These are phyloP conservation scores for Arrhamphus sclerolepis DNA, from an alignment of 2,797 vertebrate species.

Conservation along the genomic window DNA sequence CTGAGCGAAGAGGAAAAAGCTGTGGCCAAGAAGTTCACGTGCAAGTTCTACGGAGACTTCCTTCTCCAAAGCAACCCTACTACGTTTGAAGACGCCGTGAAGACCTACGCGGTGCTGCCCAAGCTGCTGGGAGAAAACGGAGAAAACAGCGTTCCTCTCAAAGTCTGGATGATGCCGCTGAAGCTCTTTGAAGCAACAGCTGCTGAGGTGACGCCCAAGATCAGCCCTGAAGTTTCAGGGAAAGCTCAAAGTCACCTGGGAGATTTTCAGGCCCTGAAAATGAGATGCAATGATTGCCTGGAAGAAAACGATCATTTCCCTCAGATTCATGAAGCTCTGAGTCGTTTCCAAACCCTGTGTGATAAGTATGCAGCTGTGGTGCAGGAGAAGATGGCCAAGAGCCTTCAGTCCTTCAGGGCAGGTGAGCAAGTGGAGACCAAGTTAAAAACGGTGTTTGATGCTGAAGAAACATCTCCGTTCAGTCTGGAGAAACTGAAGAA, in stretches of 20 bases:
- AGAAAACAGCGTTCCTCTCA: slow-evolving; percentile 51
- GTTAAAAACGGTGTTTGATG: no score
- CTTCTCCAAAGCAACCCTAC: slow-evolving; percentile 32
- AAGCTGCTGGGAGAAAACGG: slow-evolving; percentile 22
- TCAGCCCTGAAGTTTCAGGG: slow-evolving; percentile 27
- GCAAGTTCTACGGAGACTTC: slow-evolving; percentile 64
- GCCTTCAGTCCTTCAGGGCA: no score
- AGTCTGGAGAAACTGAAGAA: no score
- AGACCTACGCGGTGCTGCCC: slow-evolving; percentile 44
- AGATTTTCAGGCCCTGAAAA: no score
- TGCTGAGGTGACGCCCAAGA: slow-evolving; percentile 18
- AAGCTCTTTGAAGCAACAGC: background rate
- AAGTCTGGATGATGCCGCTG: slow-evolving; percentile 66
- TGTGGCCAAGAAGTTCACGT: slow-evolving; percentile 47
- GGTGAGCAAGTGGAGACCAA: no score
- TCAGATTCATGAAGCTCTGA: no score
- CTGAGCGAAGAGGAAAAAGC: slow-evolving; percentile 29
- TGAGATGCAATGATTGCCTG: no score
- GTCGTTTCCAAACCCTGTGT: no score
- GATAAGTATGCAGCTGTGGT: no score
- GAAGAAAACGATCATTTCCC: no score
- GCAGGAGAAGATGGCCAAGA: no score
- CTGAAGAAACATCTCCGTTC: no score
- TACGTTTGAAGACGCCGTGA: slow-evolving; percentile 40
- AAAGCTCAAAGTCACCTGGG: slow-evolving; percentile 15